Base-by-base conservation (phyloP, 2,888 invertebrate species). In the Parnassius mnemosyne region DNA sequence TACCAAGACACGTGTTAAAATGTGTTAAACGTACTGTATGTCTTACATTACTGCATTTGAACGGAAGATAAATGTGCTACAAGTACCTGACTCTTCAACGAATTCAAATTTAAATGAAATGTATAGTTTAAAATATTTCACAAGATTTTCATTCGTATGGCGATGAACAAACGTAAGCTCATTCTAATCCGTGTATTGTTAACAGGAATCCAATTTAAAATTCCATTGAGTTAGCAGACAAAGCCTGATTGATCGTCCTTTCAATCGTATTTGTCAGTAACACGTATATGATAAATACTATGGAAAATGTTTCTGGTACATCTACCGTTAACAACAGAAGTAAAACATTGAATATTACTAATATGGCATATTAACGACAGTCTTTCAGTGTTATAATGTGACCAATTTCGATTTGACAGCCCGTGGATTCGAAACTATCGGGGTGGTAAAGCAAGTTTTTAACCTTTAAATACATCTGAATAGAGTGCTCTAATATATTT, bases 121-220 rank as follows among this genome's bases (percentile, higher is more conserved):
- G 16, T 5, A 41, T 51, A 63, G 47, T 63, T 42, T 11, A 10
- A 51, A 58, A 16, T 42, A 66, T 65, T 67, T 60, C 16, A 66
- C 54, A 53, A 46, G 61, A 65, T 61, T 67, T 65, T 66, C 43
- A 61, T 49, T 68, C 66, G 80, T 84, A 80, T 78, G 72, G 66
- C 69, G 75, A 66, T 72, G 68, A 76, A 87, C 86, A 86, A 87
- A 81, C 81, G 82, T 81, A 77, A 76, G 70, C 72, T 71, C 78
- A 69, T 69, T 77, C 79, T 89, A 90, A 90, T 87, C 90, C 89
- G 66, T 72, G 83, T 80, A 90, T 90, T 90, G 90, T 90, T 83
- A 84, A 83, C 83, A 78, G 78, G 78, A 84, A 89, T 89, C 86
- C 89, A 90, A 90, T 89, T 90, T 90, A 85, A 89, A 89, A 88